Conservation (phyloP, 2,888 invertebrate genomes). For the Cantharis nigra region DNA sequence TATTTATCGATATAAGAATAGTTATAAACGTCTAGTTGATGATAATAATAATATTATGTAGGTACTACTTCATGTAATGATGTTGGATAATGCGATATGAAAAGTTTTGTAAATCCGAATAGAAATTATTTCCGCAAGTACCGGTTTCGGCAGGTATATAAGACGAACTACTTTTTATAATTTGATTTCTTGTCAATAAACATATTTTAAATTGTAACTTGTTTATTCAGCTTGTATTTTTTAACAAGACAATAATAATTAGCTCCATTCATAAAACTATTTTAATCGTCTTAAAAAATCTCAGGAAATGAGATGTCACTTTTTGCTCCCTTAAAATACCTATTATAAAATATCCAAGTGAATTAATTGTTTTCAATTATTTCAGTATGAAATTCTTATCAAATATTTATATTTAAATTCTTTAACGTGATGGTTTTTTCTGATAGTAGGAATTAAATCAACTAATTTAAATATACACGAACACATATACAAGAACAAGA, state of each 20-base stretch:
- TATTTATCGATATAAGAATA: no score
- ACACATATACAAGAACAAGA: no score
- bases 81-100: not conserved
- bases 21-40: no score
- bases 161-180: conserved; percentile 28
- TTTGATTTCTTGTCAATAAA: conserved; percentile 8
- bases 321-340: not conserved
- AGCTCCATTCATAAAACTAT: conserved; percentile 21
- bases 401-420: not conserved
- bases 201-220: conserved; percentile 14
- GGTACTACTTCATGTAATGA: not conserved
- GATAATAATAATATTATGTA: not conserved
- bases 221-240: not conserved
- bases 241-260: conserved; percentile 15
- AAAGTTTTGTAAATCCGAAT: conserved; percentile 34
- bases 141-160: conserved; percentile 26
- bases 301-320: not conserved
- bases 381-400: not conserved
- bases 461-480: not conserved
- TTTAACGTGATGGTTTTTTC: not conserved
- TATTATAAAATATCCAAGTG: not conserved
- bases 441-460: not conserved
- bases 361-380: not conserved
- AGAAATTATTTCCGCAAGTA: conserved; percentile 36
- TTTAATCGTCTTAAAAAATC: conserved; percentile 7